phyloP scores from a whole-genome alignment of 2,797 vertebrate genomes.

The Helarctos malayanus region DNA sequence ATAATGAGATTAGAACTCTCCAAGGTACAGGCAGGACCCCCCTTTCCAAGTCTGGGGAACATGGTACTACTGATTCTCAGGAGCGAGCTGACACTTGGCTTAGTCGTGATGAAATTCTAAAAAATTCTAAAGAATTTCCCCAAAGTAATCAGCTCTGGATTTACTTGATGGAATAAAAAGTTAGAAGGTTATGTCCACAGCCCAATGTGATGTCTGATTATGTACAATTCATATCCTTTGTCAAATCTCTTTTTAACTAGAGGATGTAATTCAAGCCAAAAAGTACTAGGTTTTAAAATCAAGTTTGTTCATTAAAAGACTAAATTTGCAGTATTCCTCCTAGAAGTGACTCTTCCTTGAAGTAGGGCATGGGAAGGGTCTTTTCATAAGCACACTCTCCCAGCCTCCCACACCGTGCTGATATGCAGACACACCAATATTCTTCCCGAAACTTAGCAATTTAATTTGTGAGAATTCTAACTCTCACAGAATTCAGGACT shows the following conservation, averaged over 20 bases:
- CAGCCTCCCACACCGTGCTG: neutral
- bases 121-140: neutral
- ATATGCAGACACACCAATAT: neutral
- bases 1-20: neutral
- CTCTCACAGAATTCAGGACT: neutral
- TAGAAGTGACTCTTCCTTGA: neutral
- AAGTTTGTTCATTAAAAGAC: constrained; percentile 9
- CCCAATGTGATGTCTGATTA: neutral
- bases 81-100: accelerated
- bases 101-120: neutral
- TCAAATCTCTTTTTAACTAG: neutral
- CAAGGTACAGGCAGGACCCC: neutral
- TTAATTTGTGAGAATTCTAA: neutral
- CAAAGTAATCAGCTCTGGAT: neutral
- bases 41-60: neutral
- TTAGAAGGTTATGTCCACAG: neutral
- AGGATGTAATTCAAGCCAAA: constrained; percentile 19
- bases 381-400: neutral
- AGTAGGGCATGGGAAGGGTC: neutral
- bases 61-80: neutral
- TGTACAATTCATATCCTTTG: neutral
- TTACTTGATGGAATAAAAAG: neutral
- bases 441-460: neutral
- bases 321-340: neutral
- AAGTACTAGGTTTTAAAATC: neutral